phyloP scores from a whole-genome alignment of 2,113 vertebrate genomes.

The Cnemophilus loriae region DNA sequence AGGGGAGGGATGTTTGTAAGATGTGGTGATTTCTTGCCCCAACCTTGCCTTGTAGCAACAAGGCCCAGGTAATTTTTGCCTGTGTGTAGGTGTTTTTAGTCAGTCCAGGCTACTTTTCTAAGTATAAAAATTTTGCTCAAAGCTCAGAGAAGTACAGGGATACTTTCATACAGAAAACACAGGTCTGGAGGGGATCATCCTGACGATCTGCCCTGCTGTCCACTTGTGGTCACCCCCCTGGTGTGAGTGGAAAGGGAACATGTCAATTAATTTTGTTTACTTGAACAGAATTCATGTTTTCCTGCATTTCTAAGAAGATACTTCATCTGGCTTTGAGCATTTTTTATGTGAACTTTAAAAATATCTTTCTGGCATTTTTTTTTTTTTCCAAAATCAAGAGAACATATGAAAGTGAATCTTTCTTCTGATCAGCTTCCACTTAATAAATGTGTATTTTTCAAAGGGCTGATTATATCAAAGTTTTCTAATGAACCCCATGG shows the following conservation, averaged over 20 bases:
- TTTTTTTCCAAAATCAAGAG: background rate
- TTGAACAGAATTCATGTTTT: background rate
- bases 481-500: background rate
- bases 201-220: background rate
- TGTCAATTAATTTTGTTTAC: background rate
- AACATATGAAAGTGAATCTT: background rate
- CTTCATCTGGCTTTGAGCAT: background rate
- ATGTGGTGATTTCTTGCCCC: rapidly evolving
- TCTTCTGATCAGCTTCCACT: background rate
- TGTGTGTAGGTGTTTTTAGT: background rate
- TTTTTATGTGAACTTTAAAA: slow-evolving; percentile 6
- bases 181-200: background rate
- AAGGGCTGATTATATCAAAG: background rate
- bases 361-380: background rate
- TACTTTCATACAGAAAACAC: background rate
- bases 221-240: background rate
- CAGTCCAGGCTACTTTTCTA: background rate
- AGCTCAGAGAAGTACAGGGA: background rate
- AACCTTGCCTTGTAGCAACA: background rate
- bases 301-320: background rate
- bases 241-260: background rate
- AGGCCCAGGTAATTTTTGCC: background rate
- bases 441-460: background rate
- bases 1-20: background rate
- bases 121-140: background rate